Percentiles rank a stretch among this genome's conserved stretches.
These are phyloP conservation scores for Danio aesculapii DNA, from an alignment of 2,797 vertebrate species.

Conservation along the genomic window DNA sequence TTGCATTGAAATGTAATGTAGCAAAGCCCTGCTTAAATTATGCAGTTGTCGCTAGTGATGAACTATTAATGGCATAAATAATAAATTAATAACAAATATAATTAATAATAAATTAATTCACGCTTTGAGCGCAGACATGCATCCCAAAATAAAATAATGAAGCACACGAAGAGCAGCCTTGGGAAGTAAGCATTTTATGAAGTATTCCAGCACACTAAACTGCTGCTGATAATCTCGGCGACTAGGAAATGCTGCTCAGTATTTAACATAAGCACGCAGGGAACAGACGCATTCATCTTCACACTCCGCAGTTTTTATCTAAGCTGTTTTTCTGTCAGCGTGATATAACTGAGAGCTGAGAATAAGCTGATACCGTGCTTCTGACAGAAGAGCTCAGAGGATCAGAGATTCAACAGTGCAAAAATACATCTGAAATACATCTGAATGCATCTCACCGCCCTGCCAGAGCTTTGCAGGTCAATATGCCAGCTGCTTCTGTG, in stretches of 20 bases:
- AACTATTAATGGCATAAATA: neutral
- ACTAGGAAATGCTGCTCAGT: neutral
- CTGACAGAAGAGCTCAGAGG: constrained; percentile 7
- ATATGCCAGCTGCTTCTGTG: neutral
- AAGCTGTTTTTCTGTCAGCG: constrained; percentile 4
- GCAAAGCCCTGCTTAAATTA: neutral
- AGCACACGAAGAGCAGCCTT: no score
- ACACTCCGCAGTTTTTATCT: constrained; percentile 1
- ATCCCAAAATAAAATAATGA: neutral
- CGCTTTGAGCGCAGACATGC: neutral
- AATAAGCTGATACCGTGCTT: constrained; percentile 1
- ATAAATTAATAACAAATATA: neutral
- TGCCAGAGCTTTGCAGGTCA: neutral
- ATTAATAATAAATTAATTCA: neutral
- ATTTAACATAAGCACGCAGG: neutral
- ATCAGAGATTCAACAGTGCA: constrained; percentile 11
- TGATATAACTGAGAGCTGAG: constrained; percentile 25
- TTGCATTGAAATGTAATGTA: neutral
- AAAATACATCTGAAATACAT: constrained; percentile 21
- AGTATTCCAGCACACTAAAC: no score
- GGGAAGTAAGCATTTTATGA: neutral
- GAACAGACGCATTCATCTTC: constrained; percentile 1
- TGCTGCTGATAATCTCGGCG: neutral
- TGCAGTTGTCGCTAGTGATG: neutral
- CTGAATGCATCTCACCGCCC: constrained; percentile 1